Conservation (phyloP, 1,140 invertebrate genomes). For the Platorchestia sp. region DNA sequence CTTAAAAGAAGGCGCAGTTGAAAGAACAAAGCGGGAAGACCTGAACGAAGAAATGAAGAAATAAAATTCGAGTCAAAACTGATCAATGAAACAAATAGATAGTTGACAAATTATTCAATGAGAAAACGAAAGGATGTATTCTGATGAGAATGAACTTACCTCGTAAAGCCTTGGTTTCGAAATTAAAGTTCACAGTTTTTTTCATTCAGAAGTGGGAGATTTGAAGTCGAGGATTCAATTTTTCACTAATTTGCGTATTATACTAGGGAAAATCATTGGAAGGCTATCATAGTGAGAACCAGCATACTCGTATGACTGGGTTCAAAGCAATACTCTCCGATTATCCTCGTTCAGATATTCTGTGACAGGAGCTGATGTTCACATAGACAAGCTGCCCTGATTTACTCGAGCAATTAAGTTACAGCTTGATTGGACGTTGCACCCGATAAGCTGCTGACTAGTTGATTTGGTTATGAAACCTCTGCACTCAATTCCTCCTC, state of each 20-base stretch:
- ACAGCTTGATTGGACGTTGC: not conserved
- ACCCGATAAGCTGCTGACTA: too few species aligned
- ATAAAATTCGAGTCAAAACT: not conserved
- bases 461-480: not conserved
- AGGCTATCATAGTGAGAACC: not conserved
- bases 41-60: not conserved
- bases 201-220: too few species aligned
- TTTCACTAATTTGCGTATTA: not conserved
- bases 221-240: not conserved
- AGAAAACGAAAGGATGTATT: too few species aligned
- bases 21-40: not conserved
- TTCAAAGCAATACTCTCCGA: not conserved
- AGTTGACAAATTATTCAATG: too few species aligned
- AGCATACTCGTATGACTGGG: not conserved
- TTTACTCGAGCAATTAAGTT: not conserved
- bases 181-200: too few species aligned
- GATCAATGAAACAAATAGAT: too few species aligned
- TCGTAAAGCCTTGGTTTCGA: too few species aligned
- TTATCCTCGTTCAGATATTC: not conserved
- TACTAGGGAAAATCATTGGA: not conserved
- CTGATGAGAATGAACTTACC: too few species aligned
- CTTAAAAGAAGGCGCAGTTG: not conserved
- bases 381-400: not conserved
- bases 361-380: not conserved
- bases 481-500: not conserved